phyloP scores from a whole-genome alignment of 2,888 invertebrate species.

The Muschampia plurimacula region DNA sequence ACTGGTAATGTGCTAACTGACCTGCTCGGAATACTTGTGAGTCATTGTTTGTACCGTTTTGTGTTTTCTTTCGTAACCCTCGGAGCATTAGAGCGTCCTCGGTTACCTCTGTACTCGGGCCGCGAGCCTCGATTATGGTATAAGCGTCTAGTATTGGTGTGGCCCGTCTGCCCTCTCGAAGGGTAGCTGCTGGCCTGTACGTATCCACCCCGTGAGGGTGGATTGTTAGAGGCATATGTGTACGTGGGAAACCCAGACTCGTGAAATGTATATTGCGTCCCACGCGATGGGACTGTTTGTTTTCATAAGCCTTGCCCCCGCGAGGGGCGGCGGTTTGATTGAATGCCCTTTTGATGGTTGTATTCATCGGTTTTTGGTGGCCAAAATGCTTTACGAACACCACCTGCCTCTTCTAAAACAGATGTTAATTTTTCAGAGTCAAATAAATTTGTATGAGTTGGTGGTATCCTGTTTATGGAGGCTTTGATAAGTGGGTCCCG shows the following conservation, averaged over 20 bases:
- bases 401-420: too few species aligned
- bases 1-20: background rate
- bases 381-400: too few species aligned
- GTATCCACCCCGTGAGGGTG: slow-evolving; percentile 6
- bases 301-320: background rate
- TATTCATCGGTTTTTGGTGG: too few species aligned
- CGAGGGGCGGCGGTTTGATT: too few species aligned
- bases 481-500: too few species aligned
- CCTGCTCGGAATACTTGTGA: background rate
- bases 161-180: background rate
- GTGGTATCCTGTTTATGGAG: too few species aligned
- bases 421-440: too few species aligned
- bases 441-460: too few species aligned
- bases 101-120: background rate
- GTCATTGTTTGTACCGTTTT: background rate
- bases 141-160: background rate
- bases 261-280: background rate
- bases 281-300: background rate
- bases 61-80: background rate
- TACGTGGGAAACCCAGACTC: background rate
- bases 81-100: slow-evolving; percentile 5
- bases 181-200: background rate
- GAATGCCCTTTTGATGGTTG: too few species aligned
- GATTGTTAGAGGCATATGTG: background rate
- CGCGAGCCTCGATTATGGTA: slow-evolving; percentile 3